Evolutionary conservation across 2,113 vertebrate species (phyloP).

Genomic region (Aspidoscelis tigris): DNA sequence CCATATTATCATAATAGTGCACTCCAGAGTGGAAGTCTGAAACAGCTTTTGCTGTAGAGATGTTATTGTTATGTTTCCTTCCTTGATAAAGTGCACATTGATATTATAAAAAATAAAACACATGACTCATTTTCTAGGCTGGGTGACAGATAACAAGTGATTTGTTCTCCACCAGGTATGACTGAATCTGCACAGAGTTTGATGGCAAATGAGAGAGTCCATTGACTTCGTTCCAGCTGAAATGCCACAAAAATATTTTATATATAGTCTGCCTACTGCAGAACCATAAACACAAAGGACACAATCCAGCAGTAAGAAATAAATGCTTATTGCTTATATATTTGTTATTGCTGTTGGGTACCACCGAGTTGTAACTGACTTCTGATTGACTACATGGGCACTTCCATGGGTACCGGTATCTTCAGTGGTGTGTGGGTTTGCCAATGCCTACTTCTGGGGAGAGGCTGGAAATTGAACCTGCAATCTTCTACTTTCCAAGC

Average conservation of each 20-base stretch:
- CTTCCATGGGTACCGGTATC: too few species aligned
- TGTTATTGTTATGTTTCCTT: background rate
- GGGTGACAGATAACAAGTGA: background rate
- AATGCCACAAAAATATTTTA: background rate
- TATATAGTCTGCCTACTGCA: too few species aligned
- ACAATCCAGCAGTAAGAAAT: background rate
- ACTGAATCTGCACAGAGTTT: background rate
- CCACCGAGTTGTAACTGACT: too few species aligned
- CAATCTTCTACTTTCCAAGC: too few species aligned
- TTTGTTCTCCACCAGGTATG: background rate
- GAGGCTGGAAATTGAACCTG: too few species aligned
- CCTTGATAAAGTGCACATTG: slow-evolving; percentile 1
- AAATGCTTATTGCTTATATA: too few species aligned
- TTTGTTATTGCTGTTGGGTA: too few species aligned
- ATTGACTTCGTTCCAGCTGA: background rate
- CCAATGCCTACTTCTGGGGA: too few species aligned
- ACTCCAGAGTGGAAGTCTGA: background rate
- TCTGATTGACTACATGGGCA: too few species aligned
- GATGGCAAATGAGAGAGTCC: background rate
- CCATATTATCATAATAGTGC: background rate
- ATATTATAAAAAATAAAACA: slow-evolving; percentile 4
- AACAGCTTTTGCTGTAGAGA: slow-evolving; percentile 12
- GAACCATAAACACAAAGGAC: background rate
- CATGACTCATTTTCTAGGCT: background rate
- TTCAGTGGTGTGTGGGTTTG: too few species aligned